Base-by-base conservation (phyloP, 2,888 invertebrate genomes). In the Lepidocyrtoides sp. region DNA sequence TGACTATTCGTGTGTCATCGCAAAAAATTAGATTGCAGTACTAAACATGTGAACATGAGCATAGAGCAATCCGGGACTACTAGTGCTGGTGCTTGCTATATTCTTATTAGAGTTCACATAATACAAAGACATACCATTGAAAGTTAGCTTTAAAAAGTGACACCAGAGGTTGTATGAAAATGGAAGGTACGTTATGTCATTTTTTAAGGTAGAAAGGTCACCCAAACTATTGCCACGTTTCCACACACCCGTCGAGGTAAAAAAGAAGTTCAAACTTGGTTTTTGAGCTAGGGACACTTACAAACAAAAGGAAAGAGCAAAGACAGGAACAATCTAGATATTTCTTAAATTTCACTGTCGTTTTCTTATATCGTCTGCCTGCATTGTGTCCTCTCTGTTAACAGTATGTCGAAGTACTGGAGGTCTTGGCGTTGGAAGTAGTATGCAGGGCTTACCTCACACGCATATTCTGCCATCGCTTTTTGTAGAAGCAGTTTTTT, bases 161-260 rank as follows among this genome's bases (percentile, higher is more conserved):
- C n/a, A n/a, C n/a, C n/a, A n/a, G n/a, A n/a, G n/a, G n/a, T 8
- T 60, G 26, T 60, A 26, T 14, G 32, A 32, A 66, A 14, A 3
- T 32, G n/a, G 60, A 54, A 54, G 54, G 26, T n/a, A 12, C 3
- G 29, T 17, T 5, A 10, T 51, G 51, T 51, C 4, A 12, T 44
- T 60, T 81, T 60, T 57, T 57, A 57, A 81, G 60, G 81, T 81
- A 36, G 60, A 60, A 26, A 41, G 81, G n/a, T n/a, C n/a, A n/a
- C n/a, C n/a, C n/a, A n/a, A n/a, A n/a, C n/a, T n/a, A n/a, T n/a
- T n/a, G n/a, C n/a, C n/a, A n/a, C n/a, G n/a, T n/a, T n/a, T n/a
- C n/a, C n/a, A n/a, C n/a, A n/a, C n/a, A n/a, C n/a, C n/a, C n/a
- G n/a, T n/a, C 23, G 2, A 72, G 23, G 10, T 23, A 48, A 41